A percentile compares a stretch with the other conserved stretches of the same genome.
phyloP scores from a whole-genome alignment of 2,113 vertebrate species.

The Ptyas mucosa region DNA sequence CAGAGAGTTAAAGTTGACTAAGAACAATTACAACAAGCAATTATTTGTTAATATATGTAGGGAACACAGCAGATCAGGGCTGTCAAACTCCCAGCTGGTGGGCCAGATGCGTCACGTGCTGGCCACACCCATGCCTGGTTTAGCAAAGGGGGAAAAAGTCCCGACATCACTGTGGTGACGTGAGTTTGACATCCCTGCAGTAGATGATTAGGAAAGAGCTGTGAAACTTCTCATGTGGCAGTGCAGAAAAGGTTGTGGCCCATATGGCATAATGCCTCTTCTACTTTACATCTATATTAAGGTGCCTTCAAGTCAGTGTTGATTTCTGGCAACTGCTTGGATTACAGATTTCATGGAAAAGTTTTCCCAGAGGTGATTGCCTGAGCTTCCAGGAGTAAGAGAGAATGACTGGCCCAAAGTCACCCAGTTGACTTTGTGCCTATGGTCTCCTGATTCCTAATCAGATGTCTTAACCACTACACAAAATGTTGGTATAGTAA shows the following conservation, averaged over 20 bases:
- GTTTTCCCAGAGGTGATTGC: not conserved
- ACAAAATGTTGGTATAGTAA: not conserved
- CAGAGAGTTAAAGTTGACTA: not conserved
- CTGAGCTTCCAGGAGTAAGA: not conserved
- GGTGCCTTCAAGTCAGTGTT: not conserved
- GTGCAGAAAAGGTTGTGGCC: not conserved
- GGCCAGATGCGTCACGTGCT: too few species aligned
- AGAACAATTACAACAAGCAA: not conserved
- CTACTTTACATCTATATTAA: not conserved
- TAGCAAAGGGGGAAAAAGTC: too few species aligned
- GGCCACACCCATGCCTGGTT: too few species aligned
- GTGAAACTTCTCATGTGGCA: not conserved
- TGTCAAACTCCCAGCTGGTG: too few species aligned
- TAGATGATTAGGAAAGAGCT: not conserved
- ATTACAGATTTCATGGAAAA: not conserved
- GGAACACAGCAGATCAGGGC: not conserved
- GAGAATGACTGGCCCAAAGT: not conserved
- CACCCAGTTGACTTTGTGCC: not conserved
- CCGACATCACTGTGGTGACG: too few species aligned
- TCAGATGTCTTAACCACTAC: not conserved
- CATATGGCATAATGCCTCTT: not conserved
- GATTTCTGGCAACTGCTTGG: not conserved
- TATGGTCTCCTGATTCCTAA: not conserved
- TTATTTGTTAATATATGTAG: not conserved
- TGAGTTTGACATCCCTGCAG: too few species aligned